These are phyloP conservation scores for Dryococelus australis DNA, from an alignment of 2,888 invertebrate species.

Conservation along the genomic window DNA sequence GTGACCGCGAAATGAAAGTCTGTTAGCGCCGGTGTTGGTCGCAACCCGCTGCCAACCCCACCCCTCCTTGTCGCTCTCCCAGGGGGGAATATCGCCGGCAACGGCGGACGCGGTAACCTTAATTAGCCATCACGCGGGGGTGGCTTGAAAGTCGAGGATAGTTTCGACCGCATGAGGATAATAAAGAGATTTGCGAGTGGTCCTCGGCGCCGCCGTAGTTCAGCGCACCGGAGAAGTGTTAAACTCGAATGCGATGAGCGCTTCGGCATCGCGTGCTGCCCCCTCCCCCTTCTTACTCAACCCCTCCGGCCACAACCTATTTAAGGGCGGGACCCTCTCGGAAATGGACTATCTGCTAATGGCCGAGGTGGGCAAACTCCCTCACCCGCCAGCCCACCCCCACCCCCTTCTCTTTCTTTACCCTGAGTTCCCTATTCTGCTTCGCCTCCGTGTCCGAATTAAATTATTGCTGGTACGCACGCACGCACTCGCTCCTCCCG, in stretches of 20 bases:
- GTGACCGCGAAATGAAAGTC: no score
- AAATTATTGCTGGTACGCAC: not conserved
- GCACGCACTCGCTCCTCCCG: not conserved
- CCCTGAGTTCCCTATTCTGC: not conserved
- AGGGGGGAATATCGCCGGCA: no score
- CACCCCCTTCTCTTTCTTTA: not conserved
- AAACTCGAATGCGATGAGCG: conserved; percentile 7
- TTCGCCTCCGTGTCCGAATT: not conserved
- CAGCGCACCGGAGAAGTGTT: not conserved
- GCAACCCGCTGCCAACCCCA: no score
- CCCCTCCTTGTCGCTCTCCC: no score
- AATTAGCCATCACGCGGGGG: not conserved
- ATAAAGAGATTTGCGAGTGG: not conserved
- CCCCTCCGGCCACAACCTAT: not conserved
- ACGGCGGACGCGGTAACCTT: not conserved
- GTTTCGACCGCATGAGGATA: not conserved
- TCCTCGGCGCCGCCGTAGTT: not conserved
- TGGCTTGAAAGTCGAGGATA: not conserved
- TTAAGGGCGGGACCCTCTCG: conserved; percentile 2
- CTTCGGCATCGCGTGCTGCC: not conserved
- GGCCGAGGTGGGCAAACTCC: not conserved
- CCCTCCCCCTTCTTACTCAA: not conserved
- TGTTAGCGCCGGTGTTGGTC: no score
- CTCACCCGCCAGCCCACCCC: not conserved
- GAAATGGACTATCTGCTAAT: conserved; percentile 6